Evolutionary conservation across 1,140 invertebrate genomes (phyloP).

Genomic region (Heterodera schachtii): DNA sequence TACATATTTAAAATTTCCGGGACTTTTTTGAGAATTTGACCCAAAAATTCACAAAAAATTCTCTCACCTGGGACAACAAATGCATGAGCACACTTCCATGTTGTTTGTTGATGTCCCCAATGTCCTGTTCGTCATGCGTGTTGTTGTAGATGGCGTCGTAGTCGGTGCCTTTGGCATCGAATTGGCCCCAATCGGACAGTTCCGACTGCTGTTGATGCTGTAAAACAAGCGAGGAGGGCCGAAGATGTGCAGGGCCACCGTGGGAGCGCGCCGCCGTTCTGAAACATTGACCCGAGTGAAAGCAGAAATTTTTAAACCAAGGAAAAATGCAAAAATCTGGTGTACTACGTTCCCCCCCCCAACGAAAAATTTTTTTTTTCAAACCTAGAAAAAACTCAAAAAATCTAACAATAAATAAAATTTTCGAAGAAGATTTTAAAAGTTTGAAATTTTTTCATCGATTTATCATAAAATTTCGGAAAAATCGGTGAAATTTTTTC

Average conservation of each 20-base stretch:
- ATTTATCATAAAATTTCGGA: no score
- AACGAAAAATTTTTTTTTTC: no score
- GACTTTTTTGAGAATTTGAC: constrained; percentile 29
- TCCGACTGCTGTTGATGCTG: constrained; percentile 20
- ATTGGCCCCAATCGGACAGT: constrained; percentile 64
- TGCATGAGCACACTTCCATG: constrained; percentile 71
- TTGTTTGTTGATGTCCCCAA: constrained; percentile 66
- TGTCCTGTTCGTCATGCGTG: constrained; percentile 51
- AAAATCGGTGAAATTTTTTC: no score
- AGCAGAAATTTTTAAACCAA: no score
- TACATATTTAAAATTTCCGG: background rate
- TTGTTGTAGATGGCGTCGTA: constrained; percentile 65
- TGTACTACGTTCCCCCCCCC: no score
- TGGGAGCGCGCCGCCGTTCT: background rate
- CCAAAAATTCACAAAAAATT: constrained; percentile 21
- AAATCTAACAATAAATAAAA: no score
- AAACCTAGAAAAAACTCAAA: no score
- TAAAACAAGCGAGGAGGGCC: background rate
- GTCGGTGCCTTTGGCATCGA: constrained; percentile 53
- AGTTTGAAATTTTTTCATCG: no score
- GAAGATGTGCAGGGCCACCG: background rate
- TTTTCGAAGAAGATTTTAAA: no score
- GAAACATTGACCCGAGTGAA: no score
- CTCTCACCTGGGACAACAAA: constrained; percentile 66
- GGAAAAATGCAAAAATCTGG: no score